Base-by-base conservation (phyloP, 2,797 vertebrate genomes). In the Fistularia commersonii region DNA sequence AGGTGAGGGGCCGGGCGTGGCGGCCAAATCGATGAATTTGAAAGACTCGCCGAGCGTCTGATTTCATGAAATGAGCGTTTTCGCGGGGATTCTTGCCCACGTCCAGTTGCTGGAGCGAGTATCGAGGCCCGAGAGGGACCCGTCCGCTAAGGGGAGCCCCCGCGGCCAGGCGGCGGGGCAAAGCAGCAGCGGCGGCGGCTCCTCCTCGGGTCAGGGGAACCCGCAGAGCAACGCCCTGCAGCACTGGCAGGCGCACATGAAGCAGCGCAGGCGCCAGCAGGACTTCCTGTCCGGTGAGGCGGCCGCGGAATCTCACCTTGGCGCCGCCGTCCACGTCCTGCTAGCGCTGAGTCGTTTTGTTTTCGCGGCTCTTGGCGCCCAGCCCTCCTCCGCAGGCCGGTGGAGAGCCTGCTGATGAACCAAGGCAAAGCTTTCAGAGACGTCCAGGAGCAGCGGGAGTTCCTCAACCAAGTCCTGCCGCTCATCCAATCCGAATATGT, bases 371-470 rank as follows among this genome's bases (percentile, higher is more conserved):
- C 34, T 15, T 38, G 58, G 12, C 48, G 1, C 63, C 8, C 34
- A 94, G 93, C 76, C 34, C 33, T 60, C 34, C 89, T 97, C 41
- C 66, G 85, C 49, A 94, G 90, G 76, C 92, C 94, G 0, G 88
- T 86, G 4, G 59, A 83, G 23, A 70, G 85, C 37, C 66, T 98
- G 45, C 67, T 97, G 76, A 96, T 99, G 94, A 93, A 83, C 65
- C 32, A 78, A n/a, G 81, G 83, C 0, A 85, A 89, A 13, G 5
- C 66, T 67, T 95, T 93, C 77, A 88, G 95, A 62, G 81, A 75
- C 67, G 87, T 85, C 32, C 91, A 92, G 80, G 93, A 97, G 67
- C 87, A 92, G 53, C 88, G 80, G 46, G 87, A 92, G 6, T 48
- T 91, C 55, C 86, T 97, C 45, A 90, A 87, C 64, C 76, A 76